Evolutionary conservation across 2,113 vertebrate genomes (phyloP).

Genomic region (Ctenomys sociabilis): DNA sequence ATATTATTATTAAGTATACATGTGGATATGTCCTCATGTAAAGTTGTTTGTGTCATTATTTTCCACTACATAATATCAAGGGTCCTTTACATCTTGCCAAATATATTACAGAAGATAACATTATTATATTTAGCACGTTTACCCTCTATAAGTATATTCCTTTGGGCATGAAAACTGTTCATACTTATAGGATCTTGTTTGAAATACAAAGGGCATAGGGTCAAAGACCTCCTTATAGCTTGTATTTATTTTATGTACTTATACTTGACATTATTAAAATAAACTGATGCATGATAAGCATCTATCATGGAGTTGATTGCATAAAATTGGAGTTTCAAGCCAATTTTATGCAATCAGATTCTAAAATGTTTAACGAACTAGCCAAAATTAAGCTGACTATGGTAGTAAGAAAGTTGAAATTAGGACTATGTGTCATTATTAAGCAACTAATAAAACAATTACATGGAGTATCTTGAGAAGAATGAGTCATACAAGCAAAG

Average conservation of each 20-base stretch:
- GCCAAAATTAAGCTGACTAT: conserved; percentile 24
- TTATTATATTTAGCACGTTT: conserved; percentile 52
- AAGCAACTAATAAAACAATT: not conserved
- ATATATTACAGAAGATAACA: conserved; percentile 5
- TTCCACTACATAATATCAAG: not conserved
- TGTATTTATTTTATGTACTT: conserved; percentile 14
- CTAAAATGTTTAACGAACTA: conserved; percentile 30
- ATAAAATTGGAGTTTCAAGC: too few species aligned
- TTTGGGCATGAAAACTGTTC: conserved; percentile 50
- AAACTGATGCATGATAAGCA: not conserved
- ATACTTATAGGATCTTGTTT: conserved; percentile 22
- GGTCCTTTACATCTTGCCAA: not conserved
- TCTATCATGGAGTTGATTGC: too few species aligned
- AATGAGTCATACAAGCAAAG: not conserved
- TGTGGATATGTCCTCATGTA: conserved; percentile 6
- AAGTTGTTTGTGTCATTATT: conserved; percentile 15
- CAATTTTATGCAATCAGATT: too few species aligned
- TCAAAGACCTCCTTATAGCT: not conserved
- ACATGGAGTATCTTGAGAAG: not conserved
- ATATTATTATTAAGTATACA: not conserved
- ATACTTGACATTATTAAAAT: not conserved
- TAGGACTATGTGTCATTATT: not conserved
- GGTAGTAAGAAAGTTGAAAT: not conserved
- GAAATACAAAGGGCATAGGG: conserved; percentile 48
- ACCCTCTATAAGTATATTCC: conserved; percentile 11